Base-by-base conservation (phyloP, 2,797 vertebrate genomes). In the Cetoscarus ocellatus region DNA sequence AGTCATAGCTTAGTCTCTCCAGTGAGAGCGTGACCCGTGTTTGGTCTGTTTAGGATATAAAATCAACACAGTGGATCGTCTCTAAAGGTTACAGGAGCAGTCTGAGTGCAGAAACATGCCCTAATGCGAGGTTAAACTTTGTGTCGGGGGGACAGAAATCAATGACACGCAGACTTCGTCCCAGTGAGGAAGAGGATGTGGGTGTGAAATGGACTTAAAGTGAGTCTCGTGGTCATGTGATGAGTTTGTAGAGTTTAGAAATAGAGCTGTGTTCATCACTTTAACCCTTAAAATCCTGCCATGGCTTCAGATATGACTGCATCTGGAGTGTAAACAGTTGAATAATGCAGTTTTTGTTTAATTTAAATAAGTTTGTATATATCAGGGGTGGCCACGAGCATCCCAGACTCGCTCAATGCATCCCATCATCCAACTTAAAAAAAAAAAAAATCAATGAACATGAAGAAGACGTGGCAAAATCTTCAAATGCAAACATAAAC, bases 1-100 rank as follows among this genome's bases (percentile, higher is more conserved):
- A 70, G 89, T 86, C 87, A 89, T 87, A 90, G 87, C 83, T 82
- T n/a, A 49, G 10, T 14, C 67, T 80, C 80, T 81, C 70, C 0
- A 59, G 11, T 1, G 18, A 51, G 77, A 80, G 81, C 27, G 60
- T 1, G 70, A 82, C 72, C 57, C 49, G 6, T 9, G 40, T 60
- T 64, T 77, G 73, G 78, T 73, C 62, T 73, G 45, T 27, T 18
- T 0, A 35, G 52, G 34, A 44, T 3, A 53, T 19, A 60, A 49
- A 73, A 1, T 50, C 7, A 1, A 44, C 38, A 55, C 27, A n/a
- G 17, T 36, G 51, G 34, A 48, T 48, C 27, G 69, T 45, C 39
- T 63, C 51, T 58, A 56, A 59, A 62, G 40, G 18, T 4, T 27
- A 27, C 27, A 27, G 27, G 27, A 27, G 27, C 27, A n/a, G n/a